Percentiles rank a stretch among this genome's conserved stretches.
These are phyloP conservation scores for Chydorus sphaericus DNA, from an alignment of 2,888 invertebrate genomes.

Conservation along the genomic window DNA sequence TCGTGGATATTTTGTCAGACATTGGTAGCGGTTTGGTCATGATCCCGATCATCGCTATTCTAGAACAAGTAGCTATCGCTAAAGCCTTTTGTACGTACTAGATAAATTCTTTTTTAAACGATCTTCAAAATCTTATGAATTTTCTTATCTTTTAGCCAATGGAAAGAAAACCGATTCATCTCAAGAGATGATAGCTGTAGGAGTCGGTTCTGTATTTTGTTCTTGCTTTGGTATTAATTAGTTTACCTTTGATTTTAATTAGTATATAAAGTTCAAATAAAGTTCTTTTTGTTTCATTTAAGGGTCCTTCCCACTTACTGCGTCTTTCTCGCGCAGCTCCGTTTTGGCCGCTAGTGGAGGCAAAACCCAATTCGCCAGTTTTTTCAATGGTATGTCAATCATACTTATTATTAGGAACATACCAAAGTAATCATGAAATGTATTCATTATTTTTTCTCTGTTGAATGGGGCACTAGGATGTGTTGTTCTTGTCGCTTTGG, in stretches of 20 bases:
- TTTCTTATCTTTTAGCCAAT: slow-evolving; percentile 1
- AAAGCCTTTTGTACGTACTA: slow-evolving; percentile 67
- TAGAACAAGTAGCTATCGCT: slow-evolving; percentile 89
- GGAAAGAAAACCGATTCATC: slow-evolving; percentile 28
- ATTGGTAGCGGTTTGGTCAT: slow-evolving; percentile 13
- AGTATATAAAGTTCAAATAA: too few species aligned
- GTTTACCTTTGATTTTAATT: too few species aligned
- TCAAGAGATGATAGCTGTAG: slow-evolving; percentile 34
- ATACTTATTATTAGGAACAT: background rate
- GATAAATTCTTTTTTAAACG: background rate
- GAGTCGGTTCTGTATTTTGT: slow-evolving; percentile 32
- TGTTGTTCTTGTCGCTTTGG: slow-evolving; percentile 65
- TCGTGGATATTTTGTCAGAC: slow-evolving; percentile 3
- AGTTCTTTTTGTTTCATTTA: too few species aligned
- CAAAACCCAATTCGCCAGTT: slow-evolving; percentile 28
- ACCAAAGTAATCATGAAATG: background rate
- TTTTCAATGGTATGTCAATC: slow-evolving; percentile 9
- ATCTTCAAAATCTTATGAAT: background rate
- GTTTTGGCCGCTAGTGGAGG: slow-evolving; percentile 35
- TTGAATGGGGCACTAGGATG: too few species aligned
- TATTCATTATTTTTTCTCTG: background rate
- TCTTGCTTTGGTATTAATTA: too few species aligned
- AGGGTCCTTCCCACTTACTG: slow-evolving; percentile 33
- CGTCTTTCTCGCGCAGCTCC: slow-evolving; percentile 34
- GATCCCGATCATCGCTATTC: slow-evolving; percentile 71